phyloP scores from a whole-genome alignment of 2,888 invertebrate genomes.

The Nyleta sp. region DNA sequence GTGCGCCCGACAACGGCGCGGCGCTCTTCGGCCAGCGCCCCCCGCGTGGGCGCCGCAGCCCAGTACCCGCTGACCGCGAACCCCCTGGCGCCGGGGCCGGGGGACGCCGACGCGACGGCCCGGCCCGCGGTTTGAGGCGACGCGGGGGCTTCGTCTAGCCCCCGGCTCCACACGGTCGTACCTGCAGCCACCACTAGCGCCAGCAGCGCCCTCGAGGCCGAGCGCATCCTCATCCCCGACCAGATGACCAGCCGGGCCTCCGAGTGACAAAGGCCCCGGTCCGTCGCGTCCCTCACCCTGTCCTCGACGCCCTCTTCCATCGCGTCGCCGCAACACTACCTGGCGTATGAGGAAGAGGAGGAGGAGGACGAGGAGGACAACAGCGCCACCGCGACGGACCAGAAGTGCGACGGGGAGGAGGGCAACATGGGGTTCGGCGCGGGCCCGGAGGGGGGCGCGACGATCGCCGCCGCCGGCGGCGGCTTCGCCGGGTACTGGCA shows the following conservation, averaged over 20 bases:
- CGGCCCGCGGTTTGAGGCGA: constrained; percentile 81
- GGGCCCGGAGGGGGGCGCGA: constrained; percentile 49
- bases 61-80: constrained; percentile 80
- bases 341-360: constrained; percentile 80
- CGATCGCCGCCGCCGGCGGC: constrained; percentile 52
- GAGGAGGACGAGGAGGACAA: too few species aligned
- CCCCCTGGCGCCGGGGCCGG: constrained; percentile 79
- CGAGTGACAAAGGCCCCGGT: constrained; percentile 82
- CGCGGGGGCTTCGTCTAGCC: constrained; percentile 81
- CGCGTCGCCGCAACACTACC: constrained; percentile 78
- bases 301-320: constrained; percentile 81
- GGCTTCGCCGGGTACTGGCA: constrained; percentile 80
- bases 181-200: constrained; percentile 41
- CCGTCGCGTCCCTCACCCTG: constrained; percentile 79
- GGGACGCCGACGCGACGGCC: constrained; percentile 73
- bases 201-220: constrained; percentile 55
- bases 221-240: constrained; percentile 58
- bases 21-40: constrained; percentile 86
- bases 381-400: constrained; percentile 78
- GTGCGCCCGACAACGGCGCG: constrained; percentile 83
- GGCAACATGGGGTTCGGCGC: constrained; percentile 46
- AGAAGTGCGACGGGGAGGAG: constrained; percentile 72
- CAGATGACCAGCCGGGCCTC: constrained; percentile 65
- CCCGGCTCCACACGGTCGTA: constrained; percentile 74
- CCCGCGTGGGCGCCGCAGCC: constrained; percentile 77